Conservation (phyloP, 64 coral and sea anemone genomes). For the Actinia tenebrosa region DNA sequence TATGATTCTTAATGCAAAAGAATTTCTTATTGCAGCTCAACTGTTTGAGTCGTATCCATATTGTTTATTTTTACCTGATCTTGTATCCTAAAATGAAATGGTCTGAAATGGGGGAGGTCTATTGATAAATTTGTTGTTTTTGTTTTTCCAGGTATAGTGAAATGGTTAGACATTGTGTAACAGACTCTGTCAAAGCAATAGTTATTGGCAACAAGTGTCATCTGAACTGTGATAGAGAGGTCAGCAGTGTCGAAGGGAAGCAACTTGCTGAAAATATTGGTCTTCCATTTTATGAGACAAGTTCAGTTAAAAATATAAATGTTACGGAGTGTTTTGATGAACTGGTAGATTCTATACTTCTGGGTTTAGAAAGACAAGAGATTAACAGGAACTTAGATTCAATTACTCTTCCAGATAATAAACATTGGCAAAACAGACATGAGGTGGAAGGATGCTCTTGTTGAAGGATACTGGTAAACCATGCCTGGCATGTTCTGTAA, state of each 20-base stretch:
- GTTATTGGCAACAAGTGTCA: conserved; percentile 90
- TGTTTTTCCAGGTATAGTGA: conserved; percentile 48
- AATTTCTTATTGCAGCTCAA: too few species aligned
- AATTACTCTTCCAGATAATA: conserved; percentile 22
- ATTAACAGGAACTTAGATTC: conserved; percentile 5
- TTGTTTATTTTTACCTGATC: too few species aligned
- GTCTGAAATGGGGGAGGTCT: too few species aligned
- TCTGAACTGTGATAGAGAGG: conserved; percentile 46
- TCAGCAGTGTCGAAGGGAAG: conserved; percentile 56
- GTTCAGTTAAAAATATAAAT: conserved; percentile 79
- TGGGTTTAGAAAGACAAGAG: conserved; percentile 19
- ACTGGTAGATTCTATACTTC: conserved; percentile 55
- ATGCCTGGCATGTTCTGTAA: too few species aligned
- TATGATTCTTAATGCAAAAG: too few species aligned
- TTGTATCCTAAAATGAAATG: too few species aligned
- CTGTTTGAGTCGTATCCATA: too few species aligned
- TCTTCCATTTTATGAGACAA: conserved; percentile 84
- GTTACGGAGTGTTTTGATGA: conserved; percentile 70
- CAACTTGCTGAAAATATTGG: conserved; percentile 49
- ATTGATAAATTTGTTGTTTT: not conserved
- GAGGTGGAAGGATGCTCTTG: conserved; percentile 18
- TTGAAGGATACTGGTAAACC: not conserved
- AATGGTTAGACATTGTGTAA: conserved; percentile 44
- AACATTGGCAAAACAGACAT: not conserved
- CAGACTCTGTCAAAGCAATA: conserved; percentile 36